Evolutionary conservation across 2,113 vertebrate genomes (phyloP).

Genomic region (Prunella himalayana): DNA sequence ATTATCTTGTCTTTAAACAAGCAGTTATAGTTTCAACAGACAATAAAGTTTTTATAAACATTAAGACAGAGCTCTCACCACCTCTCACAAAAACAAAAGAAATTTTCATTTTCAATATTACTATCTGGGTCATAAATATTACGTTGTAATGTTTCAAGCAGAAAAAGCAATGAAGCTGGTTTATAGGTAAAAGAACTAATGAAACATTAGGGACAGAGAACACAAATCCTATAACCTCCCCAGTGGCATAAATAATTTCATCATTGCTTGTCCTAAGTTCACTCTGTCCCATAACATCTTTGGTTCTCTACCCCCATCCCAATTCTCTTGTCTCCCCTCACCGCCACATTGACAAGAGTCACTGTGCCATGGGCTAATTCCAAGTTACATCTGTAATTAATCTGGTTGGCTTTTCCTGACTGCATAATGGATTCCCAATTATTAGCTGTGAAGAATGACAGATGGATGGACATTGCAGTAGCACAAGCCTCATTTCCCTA

Average conservation of each 20-base stretch:
- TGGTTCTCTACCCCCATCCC: not conserved
- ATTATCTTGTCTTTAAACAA: not conserved
- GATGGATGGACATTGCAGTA: constrained; percentile 26
- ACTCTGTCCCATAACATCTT: not conserved
- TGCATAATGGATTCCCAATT: constrained; percentile 6
- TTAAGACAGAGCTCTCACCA: not conserved
- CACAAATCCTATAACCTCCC: not conserved
- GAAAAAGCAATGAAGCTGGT: not conserved
- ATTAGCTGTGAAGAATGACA: constrained; percentile 48
- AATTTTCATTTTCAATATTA: not conserved
- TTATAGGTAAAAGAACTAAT: not conserved
- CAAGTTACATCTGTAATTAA: constrained; percentile 27
- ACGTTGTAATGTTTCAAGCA: not conserved
- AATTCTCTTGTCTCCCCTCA: not conserved
- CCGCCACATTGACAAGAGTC: not conserved
- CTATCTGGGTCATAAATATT: not conserved
- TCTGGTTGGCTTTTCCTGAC: constrained; percentile 8
- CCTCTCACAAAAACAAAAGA: not conserved
- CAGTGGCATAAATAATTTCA: not conserved
- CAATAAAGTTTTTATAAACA: not conserved
- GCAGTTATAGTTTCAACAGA: not conserved
- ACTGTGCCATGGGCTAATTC: not conserved
- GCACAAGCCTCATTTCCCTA: constrained; percentile 7
- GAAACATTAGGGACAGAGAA: not conserved
- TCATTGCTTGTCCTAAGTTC: not conserved